Evolutionary conservation across 2,797 vertebrate species (phyloP), one percentile per base, ranked within the genome.

Genomic region (Steatocranus sp.): DNA sequence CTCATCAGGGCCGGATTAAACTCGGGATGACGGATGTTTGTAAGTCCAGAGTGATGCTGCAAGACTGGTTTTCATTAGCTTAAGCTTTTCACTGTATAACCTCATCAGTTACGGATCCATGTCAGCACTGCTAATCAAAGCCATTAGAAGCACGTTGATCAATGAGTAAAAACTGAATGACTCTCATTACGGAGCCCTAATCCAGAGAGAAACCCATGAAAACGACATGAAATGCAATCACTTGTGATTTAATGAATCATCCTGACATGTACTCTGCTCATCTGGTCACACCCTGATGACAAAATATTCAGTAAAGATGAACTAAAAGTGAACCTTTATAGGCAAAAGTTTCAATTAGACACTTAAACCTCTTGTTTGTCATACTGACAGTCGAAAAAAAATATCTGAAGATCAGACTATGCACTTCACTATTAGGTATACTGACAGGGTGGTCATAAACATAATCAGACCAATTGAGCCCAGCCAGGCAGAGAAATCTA

Each of bases 1-100:
- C 87, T 92, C 95, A 92, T 94, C 91, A 81, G 56, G 82, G 83
- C 76, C 18, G 51, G 63, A 92, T 95, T 94, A 92, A 83, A 68
- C 74, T 61, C 30, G 10, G 41, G 76, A 89, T 93, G 93, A 95
- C 15, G 23, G 78, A 95, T 93, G 91, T 27, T 82, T 87, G 23
- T 53, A 68, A 17, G 49, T 49, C 54, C 30, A 14, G 10, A 15
- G 54, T 54, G 20, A 8, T 61, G 84, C 58, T 75, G 76, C 49
- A 41, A 54, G 4, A 27, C 25, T 54, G 20, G 4, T 76, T 48
- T 84, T 86, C 86, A 91, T 93, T 84, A 90, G 89, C 90, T 88
- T 17, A 84, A 91, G 66, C 30, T 11, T 83, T 82, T 68, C 17
- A 76, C 49, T 74, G 32, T 23, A 1, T 5, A 49, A 74, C 7